Evolutionary conservation across 2,113 vertebrate genomes (phyloP), one percentile per base, ranked within the genome.

Genomic region (Rhagologus leucostigma): DNA sequence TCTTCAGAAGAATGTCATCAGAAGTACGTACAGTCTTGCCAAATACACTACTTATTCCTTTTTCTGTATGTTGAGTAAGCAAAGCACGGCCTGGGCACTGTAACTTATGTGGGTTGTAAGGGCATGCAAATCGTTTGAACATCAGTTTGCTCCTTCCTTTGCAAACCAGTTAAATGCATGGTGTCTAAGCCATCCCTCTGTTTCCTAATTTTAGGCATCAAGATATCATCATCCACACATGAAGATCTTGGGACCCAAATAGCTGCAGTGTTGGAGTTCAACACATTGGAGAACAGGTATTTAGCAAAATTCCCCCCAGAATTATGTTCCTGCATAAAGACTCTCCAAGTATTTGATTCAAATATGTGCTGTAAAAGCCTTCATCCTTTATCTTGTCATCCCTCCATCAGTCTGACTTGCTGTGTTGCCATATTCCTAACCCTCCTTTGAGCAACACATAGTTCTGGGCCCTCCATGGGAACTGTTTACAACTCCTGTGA

Each of bases 1-100:
- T 68, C 10, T 59, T 70, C 46, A 64, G 59, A 65, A 78, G 13
- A 50, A 69, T 64, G 46, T 52, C 76, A 73, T 65, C 76, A 41
- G n/a, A 75, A 60, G 30, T 39, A 14, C 3, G 1, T 37, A 75
- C 65, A 82, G 64, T 62, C 13, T 37, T 11, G 41, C 10, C 60
- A 50, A 62, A 57, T 33, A 47, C 9, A 35, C 21, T 7, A 26
- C 13, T 69, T 62, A 37, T 17, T 78, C 26, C n/a, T 88, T 69
- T 81, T 60, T 75, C 16, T 70, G 1, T 73, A 37, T 41, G 14
- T 93, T 64, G 64, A 63, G 26, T 64, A 87, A 64, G 24, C 12
- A 67, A 82, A 87, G 14, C 19, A 46, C 0, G 0, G 10, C n/a
- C 42, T 69, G 41, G 21, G 27, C 5, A 87, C 20, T 24, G 29